Evolutionary conservation across 2,888 invertebrate genomes (phyloP), one percentile per base, ranked within the genome.

Genomic region (Pteria penguin): DNA sequence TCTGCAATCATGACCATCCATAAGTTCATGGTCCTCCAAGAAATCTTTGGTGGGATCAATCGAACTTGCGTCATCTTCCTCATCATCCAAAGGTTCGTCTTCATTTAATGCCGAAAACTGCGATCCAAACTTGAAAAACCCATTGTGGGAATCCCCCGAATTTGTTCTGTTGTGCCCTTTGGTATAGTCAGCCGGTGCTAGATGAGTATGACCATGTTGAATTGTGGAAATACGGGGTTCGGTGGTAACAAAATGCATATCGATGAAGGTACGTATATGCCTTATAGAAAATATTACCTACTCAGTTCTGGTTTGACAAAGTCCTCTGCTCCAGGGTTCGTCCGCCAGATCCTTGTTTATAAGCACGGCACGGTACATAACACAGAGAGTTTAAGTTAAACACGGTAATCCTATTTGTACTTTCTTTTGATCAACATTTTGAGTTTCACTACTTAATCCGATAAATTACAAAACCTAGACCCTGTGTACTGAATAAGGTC

Each of bases 1-100:
- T 36, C 57, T 65, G 70, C 90, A 90, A 74, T 89, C 83, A 70
- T 89, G 89, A 29, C 79, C 77, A 33, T 74, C 65, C 27, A 62
- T 32, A 11, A 72, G 58, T 8, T 57, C 65, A 26, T 72, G 52
- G 32, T 65, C 36, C 2, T 54, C 29, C 22, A 57, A 36, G 32
- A 72, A 72, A 4, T 63, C 65, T 5, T 65, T 22, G 3, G 27
- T 63, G 2, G 33, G 33, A 31, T 72, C 57, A 8, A 33, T 24
- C 27, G 52, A 52, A 8, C 36, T 58, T 26, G 52, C n/a, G 5
- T 18, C 32, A 14, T 72, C 72, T 2, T 27, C 36, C 8, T 65
- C 65, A 22, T 72, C 65, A 32, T 72, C 72, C 2, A 58, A 31
- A 11, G 22, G 57, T 31, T 33, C 65, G 18, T 68, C 36, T 36